Base-by-base conservation (phyloP, 1,140 invertebrate genomes). In the Drosophila willistoni region DNA sequence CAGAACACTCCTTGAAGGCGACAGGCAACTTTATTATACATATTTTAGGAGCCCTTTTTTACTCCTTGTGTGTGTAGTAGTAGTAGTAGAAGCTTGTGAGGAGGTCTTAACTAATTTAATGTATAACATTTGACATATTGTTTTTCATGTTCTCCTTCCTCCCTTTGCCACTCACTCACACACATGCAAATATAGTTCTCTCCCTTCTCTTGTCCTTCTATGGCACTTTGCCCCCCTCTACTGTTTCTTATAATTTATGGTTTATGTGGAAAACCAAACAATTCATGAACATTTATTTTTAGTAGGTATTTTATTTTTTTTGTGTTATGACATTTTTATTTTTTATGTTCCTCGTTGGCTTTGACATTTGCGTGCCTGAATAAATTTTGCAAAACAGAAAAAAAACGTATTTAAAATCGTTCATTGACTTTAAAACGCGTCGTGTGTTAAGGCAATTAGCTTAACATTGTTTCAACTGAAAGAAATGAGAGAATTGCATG, bases 71-170 rank as follows among this genome's bases (percentile, higher is more conserved):
- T 25, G 22, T 25, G 22, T 25, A 25, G 22, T 25, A 25, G 2
- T 29, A 29, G 29, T 29, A 29, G 0, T 39, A 22, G 0, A 5
- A 10, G 44, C 44, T 44, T 56, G 54, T 68, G 19, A 64, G 64
- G 56, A 68, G 66, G 78, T 71, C 84, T 80, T 87, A 87, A 87
- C 84, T 89, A 89, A 84, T 89, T 87, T 89, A 84, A 83, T 89
- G 80, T 89, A 76, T 84, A 89, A 77, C 84, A 81, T 89, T 84
- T 87, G 84, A 87, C 84, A 87, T 87, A 87, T 89, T 83, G 84
- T 87, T 87, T 51, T 86, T 78, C 84, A 77, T 84, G 84, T 89
- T 84, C 55, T 41, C 57, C 44, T 69, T 77, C 63, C 33, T 39
- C 22, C 36, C 36, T 12, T 19, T 39, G 41, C 34, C 47, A 3